phyloP scores from a whole-genome alignment of 2,888 invertebrate genomes.

The Pemphredon lugubris region DNA sequence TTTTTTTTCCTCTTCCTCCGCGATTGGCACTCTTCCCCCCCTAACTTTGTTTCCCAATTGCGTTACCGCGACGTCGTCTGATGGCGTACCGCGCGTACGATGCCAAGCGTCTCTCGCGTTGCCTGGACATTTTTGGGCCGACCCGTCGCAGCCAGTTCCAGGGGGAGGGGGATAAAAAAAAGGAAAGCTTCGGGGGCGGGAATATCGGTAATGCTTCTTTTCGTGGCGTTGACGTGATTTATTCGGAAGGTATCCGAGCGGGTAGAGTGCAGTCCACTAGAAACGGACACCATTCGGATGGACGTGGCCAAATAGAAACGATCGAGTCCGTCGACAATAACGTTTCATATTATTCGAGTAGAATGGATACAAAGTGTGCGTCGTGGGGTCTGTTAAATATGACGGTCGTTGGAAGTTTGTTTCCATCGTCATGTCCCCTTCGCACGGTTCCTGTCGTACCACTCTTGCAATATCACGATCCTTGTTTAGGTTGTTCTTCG shows the following conservation, averaged over 20 bases:
- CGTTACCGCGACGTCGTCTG: constrained; percentile 22
- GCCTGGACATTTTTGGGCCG: too few relatives aligned
- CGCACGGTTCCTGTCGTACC: too few relatives aligned
- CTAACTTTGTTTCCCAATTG: constrained; percentile 58
- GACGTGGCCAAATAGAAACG: neutral
- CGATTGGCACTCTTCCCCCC: constrained; percentile 52
- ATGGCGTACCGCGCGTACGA: neutral
- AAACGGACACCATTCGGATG: neutral
- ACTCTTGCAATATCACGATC: too few relatives aligned
- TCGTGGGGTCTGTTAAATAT: too few relatives aligned
- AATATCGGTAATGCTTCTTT: constrained; percentile 4
- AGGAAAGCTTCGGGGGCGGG: too few relatives aligned
- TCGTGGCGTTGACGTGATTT: constrained; percentile 30
- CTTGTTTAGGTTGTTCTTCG: too few relatives aligned
- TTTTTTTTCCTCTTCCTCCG: constrained; percentile 32
- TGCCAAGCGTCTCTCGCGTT: too few relatives aligned
- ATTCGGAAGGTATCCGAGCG: constrained; percentile 19
- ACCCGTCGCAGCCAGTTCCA: too few relatives aligned
- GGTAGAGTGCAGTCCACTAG: too few relatives aligned
- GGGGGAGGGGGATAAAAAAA: too few relatives aligned
- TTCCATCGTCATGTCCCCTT: too few relatives aligned
- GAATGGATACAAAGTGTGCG: neutral
- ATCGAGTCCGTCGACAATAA: neutral
- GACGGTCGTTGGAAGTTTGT: too few relatives aligned
- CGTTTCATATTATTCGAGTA: neutral